These are phyloP conservation scores for Phymatocera aterrima DNA, from an alignment of 2,888 invertebrate species.

Conservation along the genomic window DNA sequence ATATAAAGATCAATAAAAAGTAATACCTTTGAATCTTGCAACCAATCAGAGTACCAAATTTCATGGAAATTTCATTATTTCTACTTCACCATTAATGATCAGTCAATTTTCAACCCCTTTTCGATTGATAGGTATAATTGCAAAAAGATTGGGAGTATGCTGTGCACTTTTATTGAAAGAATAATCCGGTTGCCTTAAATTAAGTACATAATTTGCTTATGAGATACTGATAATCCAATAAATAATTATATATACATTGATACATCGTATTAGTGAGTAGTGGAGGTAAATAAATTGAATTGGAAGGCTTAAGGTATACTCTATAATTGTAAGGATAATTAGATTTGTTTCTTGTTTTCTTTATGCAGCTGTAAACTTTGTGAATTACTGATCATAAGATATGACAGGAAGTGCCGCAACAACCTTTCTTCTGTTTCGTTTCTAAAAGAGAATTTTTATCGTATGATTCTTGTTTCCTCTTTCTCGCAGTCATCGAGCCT, in stretches of 20 bases:
- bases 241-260: background rate
- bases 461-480: constrained; percentile 1
- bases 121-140: too few species aligned
- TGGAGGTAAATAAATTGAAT: background rate
- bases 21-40: background rate
- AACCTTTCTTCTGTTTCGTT: background rate
- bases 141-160: too few species aligned
- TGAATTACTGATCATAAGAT: background rate
- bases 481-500: background rate
- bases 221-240: background rate
- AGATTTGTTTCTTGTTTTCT: too few species aligned
- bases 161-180: background rate
- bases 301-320: background rate
- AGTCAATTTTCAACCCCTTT: too few species aligned
- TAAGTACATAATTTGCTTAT: background rate
- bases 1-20: background rate
- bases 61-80: too few species aligned
- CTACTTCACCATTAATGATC: too few species aligned
- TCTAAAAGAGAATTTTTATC: background rate
- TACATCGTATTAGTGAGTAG: too few species aligned
- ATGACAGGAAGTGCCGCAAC: constrained; percentile 16
- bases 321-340: too few species aligned
- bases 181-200: background rate
- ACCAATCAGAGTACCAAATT: background rate
- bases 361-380: background rate